Conservation (phyloP, 1,140 invertebrate genomes). For the Plectrocnemia conspersa region DNA sequence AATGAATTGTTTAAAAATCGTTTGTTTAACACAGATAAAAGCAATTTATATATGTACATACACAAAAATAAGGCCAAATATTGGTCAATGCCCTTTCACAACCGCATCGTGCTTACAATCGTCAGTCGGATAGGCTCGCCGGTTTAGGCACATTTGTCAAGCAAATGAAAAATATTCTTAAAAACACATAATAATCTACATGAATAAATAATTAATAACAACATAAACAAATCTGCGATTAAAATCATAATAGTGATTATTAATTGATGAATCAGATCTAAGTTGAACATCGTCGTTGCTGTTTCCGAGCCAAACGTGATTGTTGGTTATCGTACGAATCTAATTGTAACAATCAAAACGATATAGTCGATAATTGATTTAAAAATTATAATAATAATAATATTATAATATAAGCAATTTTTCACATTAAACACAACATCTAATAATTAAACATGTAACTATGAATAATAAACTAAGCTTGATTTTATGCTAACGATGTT, state of each 20-base stretch:
- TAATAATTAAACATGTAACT: background rate
- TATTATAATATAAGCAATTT: background rate
- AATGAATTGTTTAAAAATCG: too few relatives aligned
- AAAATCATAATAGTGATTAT: constrained; percentile 7
- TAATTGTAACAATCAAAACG: constrained; percentile 4
- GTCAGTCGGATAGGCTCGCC: constrained; percentile 6
- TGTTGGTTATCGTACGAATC: background rate
- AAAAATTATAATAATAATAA: background rate
- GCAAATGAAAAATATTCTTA: constrained; percentile 32
- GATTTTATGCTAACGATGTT: background rate
- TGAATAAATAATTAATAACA: background rate
- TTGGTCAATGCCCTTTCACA: constrained; percentile 32
- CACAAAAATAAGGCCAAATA: constrained; percentile 35
- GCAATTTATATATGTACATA: too few relatives aligned
- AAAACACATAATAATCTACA: constrained; percentile 4
- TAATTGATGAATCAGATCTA: background rate
- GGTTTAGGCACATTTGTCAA: constrained; percentile 33
- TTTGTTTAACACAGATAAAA: too few relatives aligned
- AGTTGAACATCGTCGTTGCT: background rate
- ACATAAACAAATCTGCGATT: background rate
- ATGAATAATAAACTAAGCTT: background rate
- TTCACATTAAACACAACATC: background rate
- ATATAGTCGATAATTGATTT: too few relatives aligned
- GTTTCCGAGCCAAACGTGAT: background rate
- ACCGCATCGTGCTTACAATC: background rate